phyloP scores from a whole-genome alignment of 1,140 invertebrate genomes.

The Anthonomus grandis region DNA sequence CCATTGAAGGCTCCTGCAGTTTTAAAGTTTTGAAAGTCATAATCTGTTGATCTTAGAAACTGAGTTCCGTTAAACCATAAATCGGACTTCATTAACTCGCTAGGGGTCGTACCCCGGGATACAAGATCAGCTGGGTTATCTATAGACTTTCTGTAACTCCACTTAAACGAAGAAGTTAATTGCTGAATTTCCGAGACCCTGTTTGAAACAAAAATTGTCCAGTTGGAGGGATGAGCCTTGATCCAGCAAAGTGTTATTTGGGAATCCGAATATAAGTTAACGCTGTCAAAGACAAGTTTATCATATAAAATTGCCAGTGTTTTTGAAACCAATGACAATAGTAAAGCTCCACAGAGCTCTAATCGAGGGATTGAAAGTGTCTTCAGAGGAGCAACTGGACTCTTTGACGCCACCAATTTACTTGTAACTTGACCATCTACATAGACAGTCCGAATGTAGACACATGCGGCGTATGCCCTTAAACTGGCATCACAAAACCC shows the following conservation, averaged over 20 bases:
- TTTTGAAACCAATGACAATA: conserved; percentile 3
- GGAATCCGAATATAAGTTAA: conserved; percentile 18
- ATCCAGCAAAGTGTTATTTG: conserved; percentile 20
- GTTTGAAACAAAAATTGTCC: conserved; percentile 20
- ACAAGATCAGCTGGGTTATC: conserved; percentile 49
- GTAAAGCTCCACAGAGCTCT: conserved; percentile 10
- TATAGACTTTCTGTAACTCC: conserved; percentile 38
- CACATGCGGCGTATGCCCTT: neutral
- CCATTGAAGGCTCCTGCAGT: neutral
- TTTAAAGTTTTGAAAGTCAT: neutral
- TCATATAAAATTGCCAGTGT: neutral
- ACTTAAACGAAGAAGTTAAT: too few relatives aligned
- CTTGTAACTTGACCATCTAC: neutral
- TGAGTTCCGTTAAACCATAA: conserved; percentile 23
- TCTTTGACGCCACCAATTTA: neutral
- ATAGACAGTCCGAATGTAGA: neutral
- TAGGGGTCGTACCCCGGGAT: conserved; percentile 44
- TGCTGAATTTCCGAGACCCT: conserved; percentile 26
- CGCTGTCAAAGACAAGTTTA: neutral
- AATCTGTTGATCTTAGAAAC: conserved; percentile 12
- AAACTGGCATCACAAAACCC: neutral
- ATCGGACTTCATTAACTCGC: neutral
- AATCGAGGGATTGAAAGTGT: conserved; percentile 8
- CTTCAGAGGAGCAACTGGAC: conserved; percentile 13
- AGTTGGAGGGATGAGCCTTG: neutral